These are phyloP conservation scores for Thryonomys swinderianus DNA, from an alignment of 2,113 vertebrate genomes.

Conservation along the genomic window DNA sequence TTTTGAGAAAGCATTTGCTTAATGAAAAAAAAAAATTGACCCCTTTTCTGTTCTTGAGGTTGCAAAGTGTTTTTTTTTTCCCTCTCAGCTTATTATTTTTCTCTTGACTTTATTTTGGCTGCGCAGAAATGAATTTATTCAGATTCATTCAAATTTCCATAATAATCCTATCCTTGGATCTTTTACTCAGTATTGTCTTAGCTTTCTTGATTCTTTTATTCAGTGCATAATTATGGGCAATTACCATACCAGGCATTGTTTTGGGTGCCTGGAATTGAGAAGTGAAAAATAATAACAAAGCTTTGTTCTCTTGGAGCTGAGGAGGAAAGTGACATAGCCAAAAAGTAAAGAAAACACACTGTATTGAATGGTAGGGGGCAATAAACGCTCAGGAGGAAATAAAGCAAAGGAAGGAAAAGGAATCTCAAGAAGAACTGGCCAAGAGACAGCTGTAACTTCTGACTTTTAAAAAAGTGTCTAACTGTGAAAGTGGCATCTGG, in stretches of 20 bases:
- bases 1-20: slow-evolving; percentile 12
- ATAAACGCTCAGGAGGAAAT: background rate
- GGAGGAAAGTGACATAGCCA: background rate
- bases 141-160: background rate
- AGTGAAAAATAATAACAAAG: background rate
- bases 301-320: background rate
- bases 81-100: background rate
- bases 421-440: too few species aligned
- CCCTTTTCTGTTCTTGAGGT: background rate
- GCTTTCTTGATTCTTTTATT: background rate
- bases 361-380: background rate
- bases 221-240: background rate
- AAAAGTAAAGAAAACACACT: background rate
- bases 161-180: background rate
- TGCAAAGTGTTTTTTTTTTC: background rate
- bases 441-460: background rate
- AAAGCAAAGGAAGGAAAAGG: background rate
- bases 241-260: background rate
- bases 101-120: slow-evolving; percentile 29
- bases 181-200: background rate
- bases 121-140: background rate
- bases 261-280: background rate
- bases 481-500: background rate
- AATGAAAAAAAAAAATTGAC: background rate
- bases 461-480: background rate